A percentile compares a stretch with the other conserved stretches of the same genome.
phyloP scores from a whole-genome alignment of 2,888 invertebrate species.

The Sycophila texana region DNA sequence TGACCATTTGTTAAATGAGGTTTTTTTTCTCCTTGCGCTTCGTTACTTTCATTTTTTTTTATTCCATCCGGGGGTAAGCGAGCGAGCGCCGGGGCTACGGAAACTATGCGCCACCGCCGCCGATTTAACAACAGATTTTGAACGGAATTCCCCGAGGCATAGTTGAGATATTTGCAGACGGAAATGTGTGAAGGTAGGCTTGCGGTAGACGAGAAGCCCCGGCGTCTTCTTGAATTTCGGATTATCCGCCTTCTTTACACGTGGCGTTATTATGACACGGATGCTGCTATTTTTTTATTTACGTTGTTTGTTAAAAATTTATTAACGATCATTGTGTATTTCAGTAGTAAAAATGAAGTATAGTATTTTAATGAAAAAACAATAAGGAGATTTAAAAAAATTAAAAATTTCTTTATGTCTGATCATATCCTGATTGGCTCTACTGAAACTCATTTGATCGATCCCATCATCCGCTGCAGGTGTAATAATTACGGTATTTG shows the following conservation, averaged over 20 bases:
- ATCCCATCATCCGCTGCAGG: too few relatives aligned
- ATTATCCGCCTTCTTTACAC: neutral
- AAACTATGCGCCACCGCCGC: conserved; percentile 11
- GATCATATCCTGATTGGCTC: too few relatives aligned
- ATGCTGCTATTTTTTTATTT: too few relatives aligned
- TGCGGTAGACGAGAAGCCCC: neutral
- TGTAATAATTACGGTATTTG: too few relatives aligned
- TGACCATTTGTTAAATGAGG: conserved; percentile 43
- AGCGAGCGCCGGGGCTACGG: neutral
- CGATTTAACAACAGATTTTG: conserved; percentile 39
- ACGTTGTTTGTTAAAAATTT: too few relatives aligned
- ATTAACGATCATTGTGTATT: too few relatives aligned
- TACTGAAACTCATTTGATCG: too few relatives aligned
- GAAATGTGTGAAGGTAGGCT: neutral
- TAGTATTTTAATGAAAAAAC: too few relatives aligned
- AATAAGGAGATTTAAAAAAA: too few relatives aligned
- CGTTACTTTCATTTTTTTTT: conserved; percentile 21
- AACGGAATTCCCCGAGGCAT: conserved; percentile 25
- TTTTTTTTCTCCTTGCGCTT: conserved; percentile 24
- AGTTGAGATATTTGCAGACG: conserved; percentile 15
- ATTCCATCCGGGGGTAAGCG: neutral
- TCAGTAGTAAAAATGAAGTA: too few relatives aligned
- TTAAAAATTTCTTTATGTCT: too few relatives aligned
- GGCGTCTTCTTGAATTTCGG: conserved; percentile 2
- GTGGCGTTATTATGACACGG: too few relatives aligned